A percentile compares a stretch with the other conserved stretches of the same genome.
These are phyloP conservation scores for Chlorodrepanis virens DNA, from an alignment of 2,113 vertebrate genomes.

Conservation along the genomic window DNA sequence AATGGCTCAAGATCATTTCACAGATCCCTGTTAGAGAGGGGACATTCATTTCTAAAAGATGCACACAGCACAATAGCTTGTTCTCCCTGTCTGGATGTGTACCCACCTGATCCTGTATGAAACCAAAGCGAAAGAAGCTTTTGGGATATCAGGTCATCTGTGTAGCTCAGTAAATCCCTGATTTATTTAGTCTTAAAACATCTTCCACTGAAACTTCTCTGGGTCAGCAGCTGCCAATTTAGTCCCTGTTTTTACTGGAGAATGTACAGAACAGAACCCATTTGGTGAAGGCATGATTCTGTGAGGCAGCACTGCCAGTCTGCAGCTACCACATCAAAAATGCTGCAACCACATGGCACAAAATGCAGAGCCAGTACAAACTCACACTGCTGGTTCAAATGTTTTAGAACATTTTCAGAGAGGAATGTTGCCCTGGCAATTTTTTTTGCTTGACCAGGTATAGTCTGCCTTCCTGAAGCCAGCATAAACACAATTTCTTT, in stretches of 20 bases:
- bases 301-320: not conserved
- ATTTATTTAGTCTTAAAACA: not conserved
- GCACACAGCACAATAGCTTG: not conserved
- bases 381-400: not conserved
- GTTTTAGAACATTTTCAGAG: not conserved
- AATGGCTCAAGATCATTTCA: not conserved
- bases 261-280: not conserved
- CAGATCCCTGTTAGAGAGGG: not conserved
- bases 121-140: not conserved
- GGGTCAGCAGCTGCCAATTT: not conserved
- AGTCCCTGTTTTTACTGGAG: not conserved
- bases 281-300: not conserved
- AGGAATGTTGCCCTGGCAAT: not conserved
- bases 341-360: not conserved
- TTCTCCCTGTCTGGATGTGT: not conserved
- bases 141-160: not conserved
- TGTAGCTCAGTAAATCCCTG: not conserved
- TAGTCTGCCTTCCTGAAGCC: constrained; percentile 6
- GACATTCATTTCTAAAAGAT: not conserved
- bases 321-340: not conserved
- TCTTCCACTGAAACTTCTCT: not conserved
- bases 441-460: constrained; percentile 47
- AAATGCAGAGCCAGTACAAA: constrained; percentile 5
- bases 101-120: not conserved
- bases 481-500: constrained; percentile 9